Percentiles rank a stretch among this genome's conserved stretches.
Conservation (phyloP, 2,113 vertebrate species). For the Lynx canadensis region DNA sequence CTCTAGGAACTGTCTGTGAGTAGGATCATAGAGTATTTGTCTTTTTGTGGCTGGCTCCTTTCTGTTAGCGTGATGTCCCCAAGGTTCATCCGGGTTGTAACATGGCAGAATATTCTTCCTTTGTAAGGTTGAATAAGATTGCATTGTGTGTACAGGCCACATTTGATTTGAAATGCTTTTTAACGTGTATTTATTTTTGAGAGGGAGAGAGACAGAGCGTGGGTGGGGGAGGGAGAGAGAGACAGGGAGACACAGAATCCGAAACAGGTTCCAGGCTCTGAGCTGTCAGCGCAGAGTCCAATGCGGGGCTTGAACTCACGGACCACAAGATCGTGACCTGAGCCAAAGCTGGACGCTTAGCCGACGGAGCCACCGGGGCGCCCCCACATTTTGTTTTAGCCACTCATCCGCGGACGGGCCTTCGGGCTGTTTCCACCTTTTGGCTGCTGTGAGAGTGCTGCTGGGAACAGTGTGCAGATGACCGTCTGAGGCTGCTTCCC, state of each 20-base stretch:
- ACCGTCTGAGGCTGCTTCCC: fast-evolving
- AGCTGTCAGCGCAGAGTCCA: too few species aligned
- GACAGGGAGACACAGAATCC: too few species aligned
- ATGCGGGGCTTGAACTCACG: too few species aligned
- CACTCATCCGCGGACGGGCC: background rate
- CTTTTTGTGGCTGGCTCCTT: background rate
- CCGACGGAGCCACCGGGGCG: too few species aligned
- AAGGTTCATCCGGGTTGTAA: background rate
- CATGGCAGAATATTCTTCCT: background rate
- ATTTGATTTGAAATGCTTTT: background rate
- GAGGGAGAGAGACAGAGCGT: too few species aligned
- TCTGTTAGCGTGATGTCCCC: background rate
- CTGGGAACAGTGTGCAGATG: background rate
- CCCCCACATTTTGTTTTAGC: background rate
- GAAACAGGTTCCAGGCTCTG: too few species aligned
- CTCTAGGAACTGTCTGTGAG: background rate
- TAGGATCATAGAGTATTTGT: background rate
- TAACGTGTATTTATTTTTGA: too few species aligned
- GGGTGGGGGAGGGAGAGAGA: too few species aligned
- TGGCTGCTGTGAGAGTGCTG: fast-evolving
- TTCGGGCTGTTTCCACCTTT: background rate
- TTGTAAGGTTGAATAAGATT: background rate
- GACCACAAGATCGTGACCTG: too few species aligned
- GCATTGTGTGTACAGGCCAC: fast-evolving
- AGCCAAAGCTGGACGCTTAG: too few species aligned